Percentiles rank a stretch among this genome's conserved stretches.
Evolutionary conservation across 2,113 vertebrate species (phyloP).

Genomic region (Mellivora capensis): DNA sequence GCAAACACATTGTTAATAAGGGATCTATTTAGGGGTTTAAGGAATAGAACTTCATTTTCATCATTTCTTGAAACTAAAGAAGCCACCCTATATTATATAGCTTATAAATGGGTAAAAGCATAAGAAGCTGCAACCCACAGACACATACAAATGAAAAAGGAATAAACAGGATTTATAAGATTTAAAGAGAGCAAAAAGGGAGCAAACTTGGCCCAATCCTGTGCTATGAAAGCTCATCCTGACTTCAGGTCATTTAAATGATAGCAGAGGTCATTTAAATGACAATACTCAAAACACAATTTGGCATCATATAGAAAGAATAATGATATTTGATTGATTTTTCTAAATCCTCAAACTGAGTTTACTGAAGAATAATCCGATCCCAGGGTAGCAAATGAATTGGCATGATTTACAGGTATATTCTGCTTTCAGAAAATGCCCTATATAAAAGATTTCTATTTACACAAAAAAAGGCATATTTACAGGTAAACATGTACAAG

Average conservation of each 20-base stretch:
- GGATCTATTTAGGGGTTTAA: neutral
- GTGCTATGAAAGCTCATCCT: neutral
- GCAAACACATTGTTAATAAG: neutral
- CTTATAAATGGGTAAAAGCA: neutral
- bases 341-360: conserved; percentile 27
- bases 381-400: conserved; percentile 27
- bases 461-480: neutral
- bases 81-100: neutral
- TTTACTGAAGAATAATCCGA: conserved; percentile 48
- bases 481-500: conserved; percentile 5
- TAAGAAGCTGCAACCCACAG: neutral
- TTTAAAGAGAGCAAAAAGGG: neutral
- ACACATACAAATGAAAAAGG: neutral
- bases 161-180: neutral
- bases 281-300: conserved; percentile 46
- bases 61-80: conserved; percentile 23
- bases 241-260: neutral
- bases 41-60: neutral
- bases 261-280: neutral
- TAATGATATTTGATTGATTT: conserved; percentile 43
- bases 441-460: neutral
- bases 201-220: neutral
- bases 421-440: conserved; percentile 2
- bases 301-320: conserved; percentile 39
- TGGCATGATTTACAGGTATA: conserved; percentile 5